Conservation (phyloP, 2,888 invertebrate genomes). For the Notodonta dromedarius region DNA sequence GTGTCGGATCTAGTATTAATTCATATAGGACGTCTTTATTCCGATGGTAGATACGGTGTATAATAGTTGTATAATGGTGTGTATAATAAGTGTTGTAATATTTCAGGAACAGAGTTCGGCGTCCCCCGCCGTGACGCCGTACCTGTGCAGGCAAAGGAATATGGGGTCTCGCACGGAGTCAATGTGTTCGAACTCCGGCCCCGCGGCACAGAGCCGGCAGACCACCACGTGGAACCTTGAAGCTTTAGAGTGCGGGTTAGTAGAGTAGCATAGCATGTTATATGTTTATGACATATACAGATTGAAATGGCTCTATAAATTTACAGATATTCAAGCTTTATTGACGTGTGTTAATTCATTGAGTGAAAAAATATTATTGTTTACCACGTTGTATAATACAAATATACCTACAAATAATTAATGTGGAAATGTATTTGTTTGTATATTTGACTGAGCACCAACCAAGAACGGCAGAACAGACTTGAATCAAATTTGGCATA, state of each 20-base stretch:
- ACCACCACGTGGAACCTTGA: constrained; percentile 67
- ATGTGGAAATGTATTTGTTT: no score
- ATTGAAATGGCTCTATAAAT: not conserved
- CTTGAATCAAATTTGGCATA: no score
- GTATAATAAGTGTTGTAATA: constrained; percentile 7
- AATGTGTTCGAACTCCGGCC: constrained; percentile 61
- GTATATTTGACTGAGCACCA: no score
- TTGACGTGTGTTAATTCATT: no score
- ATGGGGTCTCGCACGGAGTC: constrained; percentile 84
- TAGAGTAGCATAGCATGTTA: constrained; percentile 39
- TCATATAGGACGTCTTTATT: no score
- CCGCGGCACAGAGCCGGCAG: constrained; percentile 41
- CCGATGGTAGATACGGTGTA: no score
- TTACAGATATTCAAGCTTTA: not conserved
- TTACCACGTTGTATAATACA: no score
- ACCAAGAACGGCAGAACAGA: no score
- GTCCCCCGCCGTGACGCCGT: constrained; percentile 91
- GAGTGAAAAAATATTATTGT: not conserved
- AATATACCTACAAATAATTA: no score
- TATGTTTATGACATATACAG: not conserved
- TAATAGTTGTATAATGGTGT: not conserved
- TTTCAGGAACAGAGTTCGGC: constrained; percentile 84
- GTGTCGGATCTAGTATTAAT: no score
- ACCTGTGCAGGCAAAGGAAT: constrained; percentile 91
- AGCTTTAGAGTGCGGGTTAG: constrained; percentile 77